Conservation (phyloP, 2,113 vertebrate species). For the Noctilio leporinus region DNA sequence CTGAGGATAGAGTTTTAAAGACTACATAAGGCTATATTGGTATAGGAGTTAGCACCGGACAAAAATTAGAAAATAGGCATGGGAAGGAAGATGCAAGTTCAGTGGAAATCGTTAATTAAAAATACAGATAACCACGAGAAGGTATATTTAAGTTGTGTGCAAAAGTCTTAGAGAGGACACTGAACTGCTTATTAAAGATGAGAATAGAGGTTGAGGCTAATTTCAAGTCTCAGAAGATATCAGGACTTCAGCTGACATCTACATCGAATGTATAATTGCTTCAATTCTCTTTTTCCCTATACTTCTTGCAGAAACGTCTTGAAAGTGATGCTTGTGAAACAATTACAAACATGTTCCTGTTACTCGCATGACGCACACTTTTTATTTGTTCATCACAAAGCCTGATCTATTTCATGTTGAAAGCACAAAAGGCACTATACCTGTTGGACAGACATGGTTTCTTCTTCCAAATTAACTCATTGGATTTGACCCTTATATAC, state of each 20-base stretch:
- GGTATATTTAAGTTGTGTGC: neutral
- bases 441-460: neutral
- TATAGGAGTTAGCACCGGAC: neutral
- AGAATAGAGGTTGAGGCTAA: constrained; percentile 25
- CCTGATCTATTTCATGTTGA: neutral
- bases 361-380: neutral
- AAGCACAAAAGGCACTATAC: neutral
- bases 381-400: neutral
- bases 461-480: constrained; percentile 14
- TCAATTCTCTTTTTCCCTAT: neutral
- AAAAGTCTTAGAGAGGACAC: constrained; percentile 16
- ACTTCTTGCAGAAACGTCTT: constrained; percentile 35
- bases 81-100: neutral
- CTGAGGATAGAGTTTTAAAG: neutral
- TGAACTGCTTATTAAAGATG: constrained; percentile 42
- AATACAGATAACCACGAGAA: neutral
- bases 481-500: neutral
- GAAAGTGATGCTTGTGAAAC: constrained; percentile 5
- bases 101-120: constrained; percentile 37
- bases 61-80: neutral
- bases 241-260: neutral
- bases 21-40: neutral
- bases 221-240: constrained; percentile 46
- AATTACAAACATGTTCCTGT: constrained; percentile 7
- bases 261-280: constrained; percentile 39